Percentiles rank a stretch among this genome's conserved stretches.
phyloP scores from a whole-genome alignment of 2,888 invertebrate genomes.

The Drosophila pegasa region DNA sequence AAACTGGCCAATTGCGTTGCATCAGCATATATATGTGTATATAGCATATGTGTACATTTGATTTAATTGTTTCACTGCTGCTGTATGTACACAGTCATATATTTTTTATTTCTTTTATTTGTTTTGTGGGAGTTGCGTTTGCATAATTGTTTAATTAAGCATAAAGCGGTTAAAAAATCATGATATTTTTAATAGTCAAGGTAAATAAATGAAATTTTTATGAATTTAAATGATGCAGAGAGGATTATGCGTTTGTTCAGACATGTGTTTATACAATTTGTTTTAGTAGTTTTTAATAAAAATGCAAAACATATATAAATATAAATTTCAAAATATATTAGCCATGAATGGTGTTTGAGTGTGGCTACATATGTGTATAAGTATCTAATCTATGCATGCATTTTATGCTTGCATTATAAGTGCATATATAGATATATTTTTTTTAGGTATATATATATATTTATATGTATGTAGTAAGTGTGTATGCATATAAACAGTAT shows the following conservation, averaged over 20 bases:
- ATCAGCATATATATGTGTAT: background rate
- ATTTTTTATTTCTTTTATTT: slow-evolving; percentile 7
- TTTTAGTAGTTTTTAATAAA: no score
- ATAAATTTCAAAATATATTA: no score
- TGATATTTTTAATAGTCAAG: slow-evolving; percentile 13
- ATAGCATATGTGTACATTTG: slow-evolving; percentile 18
- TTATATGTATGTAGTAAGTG: background rate
- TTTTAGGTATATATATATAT: no score
- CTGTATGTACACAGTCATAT: slow-evolving; percentile 2
- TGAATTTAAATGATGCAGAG: background rate
- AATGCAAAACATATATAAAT: no score
- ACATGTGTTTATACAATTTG: background rate
- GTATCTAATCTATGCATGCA: no score
- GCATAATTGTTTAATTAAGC: slow-evolving; percentile 37
- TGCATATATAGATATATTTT: no score
- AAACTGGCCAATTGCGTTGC: slow-evolving; percentile 61
- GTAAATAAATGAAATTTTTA: background rate
- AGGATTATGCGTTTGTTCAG: no score
- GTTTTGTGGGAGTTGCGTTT: slow-evolving; percentile 31
- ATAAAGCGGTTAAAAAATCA: slow-evolving; percentile 8
- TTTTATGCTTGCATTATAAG: no score
- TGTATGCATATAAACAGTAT: background rate
- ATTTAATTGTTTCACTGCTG: slow-evolving; percentile 12
- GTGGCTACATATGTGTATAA: no score
- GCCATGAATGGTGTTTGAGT: no score